These are phyloP conservation scores for Cebus imitator DNA, from an alignment of 2,113 vertebrate genomes.

Conservation along the genomic window DNA sequence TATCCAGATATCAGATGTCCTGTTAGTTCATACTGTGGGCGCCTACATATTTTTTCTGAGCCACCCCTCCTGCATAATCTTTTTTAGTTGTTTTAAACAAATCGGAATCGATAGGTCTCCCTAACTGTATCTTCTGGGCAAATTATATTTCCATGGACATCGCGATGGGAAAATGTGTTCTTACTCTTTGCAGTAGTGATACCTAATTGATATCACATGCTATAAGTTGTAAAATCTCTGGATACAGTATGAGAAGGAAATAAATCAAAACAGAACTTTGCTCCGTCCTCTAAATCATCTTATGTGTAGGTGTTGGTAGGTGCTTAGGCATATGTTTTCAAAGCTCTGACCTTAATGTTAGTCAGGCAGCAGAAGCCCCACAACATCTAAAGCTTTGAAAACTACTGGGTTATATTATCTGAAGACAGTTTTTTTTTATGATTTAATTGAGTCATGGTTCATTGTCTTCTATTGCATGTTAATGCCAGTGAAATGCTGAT, in stretches of 20 bases:
- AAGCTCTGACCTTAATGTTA: slow-evolving; percentile 77
- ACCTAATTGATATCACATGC: not conserved
- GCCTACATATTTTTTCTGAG: not conserved
- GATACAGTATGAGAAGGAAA: not conserved
- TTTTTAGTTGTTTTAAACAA: not conserved
- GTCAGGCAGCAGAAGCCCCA: slow-evolving; percentile 67
- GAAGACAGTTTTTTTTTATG: slow-evolving; percentile 73
- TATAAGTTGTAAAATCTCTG: not conserved
- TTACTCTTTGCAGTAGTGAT: not conserved
- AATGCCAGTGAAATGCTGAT: slow-evolving; percentile 78
- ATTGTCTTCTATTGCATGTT: slow-evolving; percentile 82
- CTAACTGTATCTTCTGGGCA: not conserved
- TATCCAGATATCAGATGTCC: not conserved
- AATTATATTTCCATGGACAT: not conserved
- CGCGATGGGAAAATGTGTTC: not conserved
- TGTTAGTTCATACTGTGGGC: not conserved
- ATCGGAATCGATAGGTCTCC: not conserved
- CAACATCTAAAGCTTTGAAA: slow-evolving; percentile 76
- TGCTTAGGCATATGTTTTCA: slow-evolving; percentile 67
- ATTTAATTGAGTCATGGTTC: slow-evolving; percentile 84
- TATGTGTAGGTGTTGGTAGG: slow-evolving; percentile 63
- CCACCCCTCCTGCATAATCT: not conserved
- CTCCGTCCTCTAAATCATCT: slow-evolving; percentile 49
- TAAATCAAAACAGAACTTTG: slow-evolving; percentile 44
- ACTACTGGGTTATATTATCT: slow-evolving; percentile 79